Conservation (phyloP, 2,797 vertebrate species). For the Sebastes itinus region DNA sequence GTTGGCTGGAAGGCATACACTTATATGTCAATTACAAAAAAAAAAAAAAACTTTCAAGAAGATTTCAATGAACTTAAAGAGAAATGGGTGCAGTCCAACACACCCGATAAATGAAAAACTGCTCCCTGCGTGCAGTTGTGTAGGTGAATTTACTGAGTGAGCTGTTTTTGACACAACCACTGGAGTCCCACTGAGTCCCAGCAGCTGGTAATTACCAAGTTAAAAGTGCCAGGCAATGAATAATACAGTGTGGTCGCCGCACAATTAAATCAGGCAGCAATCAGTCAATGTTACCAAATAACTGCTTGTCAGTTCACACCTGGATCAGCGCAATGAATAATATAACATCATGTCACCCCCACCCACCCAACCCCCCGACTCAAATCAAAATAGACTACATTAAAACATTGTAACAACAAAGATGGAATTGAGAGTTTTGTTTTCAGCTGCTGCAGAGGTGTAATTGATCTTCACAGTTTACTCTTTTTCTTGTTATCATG, state of each 20-base stretch:
- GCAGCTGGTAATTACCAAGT: slow-evolving; percentile 83
- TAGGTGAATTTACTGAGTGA: slow-evolving; percentile 73
- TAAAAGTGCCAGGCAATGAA: slow-evolving; percentile 82
- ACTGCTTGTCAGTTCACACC: slow-evolving; percentile 80
- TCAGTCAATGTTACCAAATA: slow-evolving; percentile 86
- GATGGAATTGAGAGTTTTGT: neutral
- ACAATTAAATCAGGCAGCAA: slow-evolving; percentile 83
- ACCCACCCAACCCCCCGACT: neutral
- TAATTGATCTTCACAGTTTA: slow-evolving; percentile 37
- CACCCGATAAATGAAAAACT: neutral
- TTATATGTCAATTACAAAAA: neutral
- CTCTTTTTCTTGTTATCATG: neutral
- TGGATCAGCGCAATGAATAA: slow-evolving; percentile 64
- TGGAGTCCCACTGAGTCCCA: slow-evolving; percentile 69
- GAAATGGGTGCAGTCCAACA: neutral
- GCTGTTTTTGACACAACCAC: slow-evolving; percentile 74
- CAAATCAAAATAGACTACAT: slow-evolving; percentile 27
- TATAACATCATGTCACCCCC: slow-evolving; percentile 34
- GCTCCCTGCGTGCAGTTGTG: slow-evolving; percentile 22
- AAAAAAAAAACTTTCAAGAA: neutral
- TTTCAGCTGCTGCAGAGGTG: slow-evolving; percentile 13
- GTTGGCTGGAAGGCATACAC: neutral
- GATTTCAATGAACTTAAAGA: neutral
- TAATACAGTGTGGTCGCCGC: slow-evolving; percentile 82
- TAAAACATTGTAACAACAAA: slow-evolving; percentile 40